Percentiles rank a stretch among this genome's conserved stretches.
phyloP scores from a whole-genome alignment of 2,797 vertebrate species.

The Smutsia temminckii region DNA sequence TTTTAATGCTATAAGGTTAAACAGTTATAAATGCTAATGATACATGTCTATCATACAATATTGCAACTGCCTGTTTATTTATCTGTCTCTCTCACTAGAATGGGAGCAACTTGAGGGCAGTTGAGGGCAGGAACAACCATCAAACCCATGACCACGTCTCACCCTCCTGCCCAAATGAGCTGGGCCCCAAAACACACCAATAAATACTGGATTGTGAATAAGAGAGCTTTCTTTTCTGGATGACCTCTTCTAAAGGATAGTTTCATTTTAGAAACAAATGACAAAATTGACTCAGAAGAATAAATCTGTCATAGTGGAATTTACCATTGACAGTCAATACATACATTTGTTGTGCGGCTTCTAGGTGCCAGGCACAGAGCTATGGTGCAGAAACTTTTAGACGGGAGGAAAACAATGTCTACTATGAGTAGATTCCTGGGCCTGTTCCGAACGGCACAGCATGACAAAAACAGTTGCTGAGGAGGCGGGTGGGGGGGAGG shows the following conservation, averaged over 20 bases:
- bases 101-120: neutral
- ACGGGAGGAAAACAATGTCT: neutral
- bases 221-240: neutral
- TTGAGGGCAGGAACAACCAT: neutral
- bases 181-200: neutral
- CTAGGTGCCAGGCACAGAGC: neutral
- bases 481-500: neutral
- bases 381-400: neutral
- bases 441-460: neutral
- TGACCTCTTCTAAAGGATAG: constrained; percentile 3
- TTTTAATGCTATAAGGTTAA: neutral
- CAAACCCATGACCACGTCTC: neutral
- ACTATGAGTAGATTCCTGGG: neutral
- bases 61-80: neutral
- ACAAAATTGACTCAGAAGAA: constrained; percentile 2
- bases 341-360: neutral
- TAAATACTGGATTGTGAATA: neutral
- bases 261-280: neutral
- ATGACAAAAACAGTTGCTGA: neutral
- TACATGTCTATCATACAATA: neutral
- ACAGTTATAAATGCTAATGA: neutral
- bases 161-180: neutral
- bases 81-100: neutral
- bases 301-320: neutral
- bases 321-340: neutral